Evolutionary conservation across 2,113 vertebrate species (phyloP).

Genomic region (Phalacrocorax brasilianus): DNA sequence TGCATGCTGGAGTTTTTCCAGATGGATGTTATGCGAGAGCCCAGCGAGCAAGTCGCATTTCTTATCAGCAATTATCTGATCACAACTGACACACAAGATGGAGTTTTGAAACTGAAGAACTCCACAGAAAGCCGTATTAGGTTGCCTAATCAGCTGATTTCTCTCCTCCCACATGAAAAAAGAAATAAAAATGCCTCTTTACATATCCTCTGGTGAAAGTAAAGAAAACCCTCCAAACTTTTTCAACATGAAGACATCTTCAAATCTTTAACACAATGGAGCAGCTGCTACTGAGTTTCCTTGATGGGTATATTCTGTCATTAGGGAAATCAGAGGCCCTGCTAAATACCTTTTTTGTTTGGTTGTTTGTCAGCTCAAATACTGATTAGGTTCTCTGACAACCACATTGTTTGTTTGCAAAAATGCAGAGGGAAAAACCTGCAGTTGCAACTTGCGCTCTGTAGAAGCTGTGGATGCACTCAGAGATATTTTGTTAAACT

Average conservation of each 20-base stretch:
- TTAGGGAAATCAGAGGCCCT: slow-evolving; percentile 68
- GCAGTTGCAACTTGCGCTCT: slow-evolving; percentile 14
- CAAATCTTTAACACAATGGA: slow-evolving; percentile 58
- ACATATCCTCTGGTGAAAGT: slow-evolving; percentile 35
- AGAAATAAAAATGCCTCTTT: slow-evolving; percentile 27
- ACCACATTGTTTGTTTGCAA: slow-evolving; percentile 56
- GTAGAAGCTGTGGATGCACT: background rate
- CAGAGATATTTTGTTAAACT: slow-evolving; percentile 18
- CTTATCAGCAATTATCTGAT: background rate
- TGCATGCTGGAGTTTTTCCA: background rate
- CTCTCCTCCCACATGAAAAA: background rate
- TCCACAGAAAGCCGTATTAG: slow-evolving; percentile 23
- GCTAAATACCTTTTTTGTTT: slow-evolving; percentile 64
- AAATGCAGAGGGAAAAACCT: slow-evolving; percentile 45
- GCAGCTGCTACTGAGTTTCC: slow-evolving; percentile 52
- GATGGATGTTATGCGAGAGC: background rate
- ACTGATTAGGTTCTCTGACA: slow-evolving; percentile 61
- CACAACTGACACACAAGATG: background rate
- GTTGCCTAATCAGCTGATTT: slow-evolving; percentile 14
- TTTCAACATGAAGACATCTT: slow-evolving; percentile 50
- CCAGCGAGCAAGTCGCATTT: background rate
- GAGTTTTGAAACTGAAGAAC: slow-evolving; percentile 9
- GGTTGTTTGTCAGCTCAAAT: slow-evolving; percentile 65
- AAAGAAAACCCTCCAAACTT: slow-evolving; percentile 37
- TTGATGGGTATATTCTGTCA: slow-evolving; percentile 61